Conservation (phyloP, 2,113 vertebrate species). For the Salvelinus sp. region DNA sequence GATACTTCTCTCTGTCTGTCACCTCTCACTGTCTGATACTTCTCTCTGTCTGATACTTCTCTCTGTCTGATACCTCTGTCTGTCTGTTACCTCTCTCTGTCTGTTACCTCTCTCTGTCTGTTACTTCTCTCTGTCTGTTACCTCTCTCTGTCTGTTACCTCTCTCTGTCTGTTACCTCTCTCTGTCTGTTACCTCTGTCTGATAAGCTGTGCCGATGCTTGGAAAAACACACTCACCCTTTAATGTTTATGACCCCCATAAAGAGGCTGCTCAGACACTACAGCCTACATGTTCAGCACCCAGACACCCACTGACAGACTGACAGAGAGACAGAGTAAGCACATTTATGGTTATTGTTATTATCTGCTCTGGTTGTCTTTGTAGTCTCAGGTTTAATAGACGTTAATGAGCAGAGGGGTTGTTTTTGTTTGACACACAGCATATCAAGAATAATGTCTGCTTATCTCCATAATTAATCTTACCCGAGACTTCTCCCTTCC, state of each 20-base stretch:
- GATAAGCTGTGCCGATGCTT: slow-evolving; percentile 26
- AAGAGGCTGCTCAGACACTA: slow-evolving; percentile 31
- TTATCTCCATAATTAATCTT: slow-evolving; percentile 21
- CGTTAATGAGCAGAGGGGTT: slow-evolving; percentile 16
- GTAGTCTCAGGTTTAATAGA: not conserved
- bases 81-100: no score
- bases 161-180: no score
- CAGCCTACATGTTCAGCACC: slow-evolving; percentile 25
- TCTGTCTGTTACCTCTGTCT: not conserved
- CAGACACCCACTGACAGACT: slow-evolving; percentile 25
- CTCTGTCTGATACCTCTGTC: no score
- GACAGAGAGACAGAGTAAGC: slow-evolving; percentile 16
- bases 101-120: no score
- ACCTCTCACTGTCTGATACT: no score
- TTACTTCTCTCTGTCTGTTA: no score
- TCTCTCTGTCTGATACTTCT: no score
- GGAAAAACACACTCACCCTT: slow-evolving; percentile 26
- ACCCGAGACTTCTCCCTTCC: not conserved
- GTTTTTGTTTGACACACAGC: slow-evolving; percentile 2
- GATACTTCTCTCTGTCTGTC: no score
- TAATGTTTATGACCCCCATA: slow-evolving; percentile 41
- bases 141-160: no score
- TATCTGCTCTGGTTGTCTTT: slow-evolving; percentile 27
- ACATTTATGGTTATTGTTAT: slow-evolving; percentile 19
- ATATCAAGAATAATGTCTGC: not conserved